Evolutionary conservation across 2,113 vertebrate species (phyloP), one percentile per base, ranked within the genome.

Genomic region (Megalops atlanticus): DNA sequence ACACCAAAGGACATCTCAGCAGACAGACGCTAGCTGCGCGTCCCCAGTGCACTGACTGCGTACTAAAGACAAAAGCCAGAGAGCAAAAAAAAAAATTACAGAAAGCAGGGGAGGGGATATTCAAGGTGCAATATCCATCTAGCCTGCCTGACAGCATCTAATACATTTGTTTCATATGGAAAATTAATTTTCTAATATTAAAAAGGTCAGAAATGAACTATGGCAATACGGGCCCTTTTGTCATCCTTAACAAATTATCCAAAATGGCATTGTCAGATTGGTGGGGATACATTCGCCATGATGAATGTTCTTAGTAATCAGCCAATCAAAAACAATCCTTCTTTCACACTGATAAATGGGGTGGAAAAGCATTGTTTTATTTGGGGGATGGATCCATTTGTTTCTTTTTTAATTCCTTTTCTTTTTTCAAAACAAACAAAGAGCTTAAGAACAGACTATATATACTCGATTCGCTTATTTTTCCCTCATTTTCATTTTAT

Each of bases 181-280:
- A 97, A 97, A 97, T 97, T 96, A 96, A 97, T 98, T 97, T 96
- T 94, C 94, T 95, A 95, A 96, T 96, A 97, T 95, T 95, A 96
- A 96, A 96, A 97, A 99, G 96, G 97, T 96, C 96, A 96, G 94
- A 94, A 93, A 94, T 93, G 94, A 96, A 95, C 75, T 92, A 94
- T 90, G 92, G 92, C 89, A 94, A 94, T 93, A 93, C 92, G 89
- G 95, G 95, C 93, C 93, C 89, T 93, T 95, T 95, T 96, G 96
- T 97, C 96, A 95, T 96, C 93, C 94, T 95, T 95, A 97, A 96
- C 95, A 96, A 97, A 99, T 99, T 94, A 95, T 93, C 92, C 94
- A 92, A 95, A 97, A 97, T 94, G 95, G 90, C 92, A 90, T 92
- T 96, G 96, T 96, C 95, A 95, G 92, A 96, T 96, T 90, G 93